A percentile compares a stretch with the other conserved stretches of the same genome.
Evolutionary conservation across 2,113 vertebrate genomes (phyloP).

Genomic region (Colaptes auratus): DNA sequence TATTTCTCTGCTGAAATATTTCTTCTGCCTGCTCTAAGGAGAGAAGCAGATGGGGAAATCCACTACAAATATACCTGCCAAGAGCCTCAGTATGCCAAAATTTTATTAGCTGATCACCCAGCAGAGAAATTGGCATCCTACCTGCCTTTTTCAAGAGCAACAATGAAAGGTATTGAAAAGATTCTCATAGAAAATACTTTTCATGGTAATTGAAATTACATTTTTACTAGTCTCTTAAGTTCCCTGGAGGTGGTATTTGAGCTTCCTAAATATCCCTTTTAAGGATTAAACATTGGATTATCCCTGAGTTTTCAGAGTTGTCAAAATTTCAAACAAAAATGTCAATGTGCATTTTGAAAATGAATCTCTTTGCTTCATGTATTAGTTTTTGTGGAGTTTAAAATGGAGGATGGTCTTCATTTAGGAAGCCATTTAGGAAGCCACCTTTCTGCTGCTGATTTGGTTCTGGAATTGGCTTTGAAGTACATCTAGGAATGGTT

Average conservation of each 20-base stretch:
- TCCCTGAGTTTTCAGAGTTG: background rate
- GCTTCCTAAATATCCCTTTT: background rate
- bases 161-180: background rate
- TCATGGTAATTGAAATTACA: background rate
- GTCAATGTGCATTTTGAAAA: background rate
- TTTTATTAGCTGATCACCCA: background rate
- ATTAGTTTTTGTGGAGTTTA: background rate
- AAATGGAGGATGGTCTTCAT: background rate
- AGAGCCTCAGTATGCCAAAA: background rate
- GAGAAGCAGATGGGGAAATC: slow-evolving; percentile 31
- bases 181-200: background rate
- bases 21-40: background rate
- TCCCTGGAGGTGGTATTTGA: background rate
- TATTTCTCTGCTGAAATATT: background rate
- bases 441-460: background rate
- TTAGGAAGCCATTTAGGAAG: background rate
- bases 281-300: background rate
- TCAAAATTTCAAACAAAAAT: background rate
- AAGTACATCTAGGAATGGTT: background rate
- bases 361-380: background rate
- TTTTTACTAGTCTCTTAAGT: background rate
- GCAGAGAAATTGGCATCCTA: background rate
- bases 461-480: background rate
- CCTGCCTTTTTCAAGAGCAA: background rate
- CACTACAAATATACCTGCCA: background rate